Evolutionary conservation across 2,113 vertebrate species (phyloP), one percentile per base, ranked within the genome.

Genomic region (Erythrocercus mccallii): DNA sequence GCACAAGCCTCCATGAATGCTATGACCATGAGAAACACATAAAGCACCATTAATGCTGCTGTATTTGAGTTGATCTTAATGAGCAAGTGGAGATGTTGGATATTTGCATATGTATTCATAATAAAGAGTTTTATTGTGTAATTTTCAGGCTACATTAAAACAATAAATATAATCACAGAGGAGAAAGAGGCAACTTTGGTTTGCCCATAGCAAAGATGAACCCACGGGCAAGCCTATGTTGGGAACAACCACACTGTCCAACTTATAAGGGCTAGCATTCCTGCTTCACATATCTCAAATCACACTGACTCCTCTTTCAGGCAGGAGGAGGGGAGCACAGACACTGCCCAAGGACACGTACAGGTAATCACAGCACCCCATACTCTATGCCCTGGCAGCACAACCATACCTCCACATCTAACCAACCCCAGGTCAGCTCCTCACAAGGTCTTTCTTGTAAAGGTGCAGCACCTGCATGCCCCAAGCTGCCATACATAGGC

Each of bases 11-110:
- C 28, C 42, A 20, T 10, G 5, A 77, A 70, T 9, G 19, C 0
- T 0, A 20, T 35, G 20, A 38, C 33, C 45, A 58, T 33, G 12
- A 38, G 58, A 87, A 85, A 30, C 33, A 23, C 0, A 33, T 45
- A 42, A 35, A 81, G 35, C 33, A 82, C 31, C 15, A 58, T 7
- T 45, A 42, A 38, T 24, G 20, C 25, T 60, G 28, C 48, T 50
- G 8, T 17, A 33, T 19, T 61, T 3, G 0, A 35, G 25, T 11
- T 53, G 27, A 48, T 50, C 18, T 47, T 51, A 58, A 64, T 3
- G 1, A 88, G 50, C 24, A 86, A 90, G 18, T 0, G 2, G 30
- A 0, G 0, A 61, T 24, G 0, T 0, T 38, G 4, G 4, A 2
- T 73, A 70, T 65, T 25, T 72, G 50, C 23, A 27, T 68, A 38